These are phyloP conservation scores for Heptranchias perlo DNA, from an alignment of 2,113 vertebrate species.

Conservation along the genomic window DNA sequence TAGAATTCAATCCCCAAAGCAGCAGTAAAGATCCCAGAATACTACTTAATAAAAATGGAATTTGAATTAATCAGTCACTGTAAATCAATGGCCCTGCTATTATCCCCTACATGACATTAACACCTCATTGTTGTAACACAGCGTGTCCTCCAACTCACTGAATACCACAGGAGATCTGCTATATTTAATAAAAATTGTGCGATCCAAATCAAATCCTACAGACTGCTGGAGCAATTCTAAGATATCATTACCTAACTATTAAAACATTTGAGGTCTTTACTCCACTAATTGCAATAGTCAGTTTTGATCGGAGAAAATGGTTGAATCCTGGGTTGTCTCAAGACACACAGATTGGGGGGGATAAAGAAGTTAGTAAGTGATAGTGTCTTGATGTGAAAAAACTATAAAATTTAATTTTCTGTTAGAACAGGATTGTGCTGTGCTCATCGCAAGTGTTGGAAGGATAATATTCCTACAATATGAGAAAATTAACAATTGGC, in stretches of 20 bases:
- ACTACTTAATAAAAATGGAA: neutral
- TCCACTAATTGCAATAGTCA: neutral
- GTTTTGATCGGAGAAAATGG: neutral
- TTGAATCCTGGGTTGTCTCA: neutral
- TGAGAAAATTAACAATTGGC: neutral
- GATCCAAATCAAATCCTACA: neutral
- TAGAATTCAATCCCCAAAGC: neutral
- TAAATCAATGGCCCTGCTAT: neutral
- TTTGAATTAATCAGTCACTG: neutral
- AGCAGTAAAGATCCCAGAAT: neutral
- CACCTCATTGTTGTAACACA: neutral
- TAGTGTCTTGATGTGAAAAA: neutral
- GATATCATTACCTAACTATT: neutral
- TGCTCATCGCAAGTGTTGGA: neutral
- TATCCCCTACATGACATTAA: neutral
- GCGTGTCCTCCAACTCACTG: neutral
- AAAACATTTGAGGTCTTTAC: neutral
- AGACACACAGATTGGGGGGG: neutral
- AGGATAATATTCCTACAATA: neutral
- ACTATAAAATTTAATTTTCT: neutral
- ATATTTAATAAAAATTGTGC: neutral
- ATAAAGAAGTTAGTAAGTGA: too few relatives aligned
- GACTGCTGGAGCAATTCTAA: neutral
- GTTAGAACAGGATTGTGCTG: neutral
- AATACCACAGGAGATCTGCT: neutral